Percentiles rank a stretch among this genome's conserved stretches.
Evolutionary conservation across 2,888 invertebrate genomes (phyloP).

Genomic region (Lapara coniferarum): DNA sequence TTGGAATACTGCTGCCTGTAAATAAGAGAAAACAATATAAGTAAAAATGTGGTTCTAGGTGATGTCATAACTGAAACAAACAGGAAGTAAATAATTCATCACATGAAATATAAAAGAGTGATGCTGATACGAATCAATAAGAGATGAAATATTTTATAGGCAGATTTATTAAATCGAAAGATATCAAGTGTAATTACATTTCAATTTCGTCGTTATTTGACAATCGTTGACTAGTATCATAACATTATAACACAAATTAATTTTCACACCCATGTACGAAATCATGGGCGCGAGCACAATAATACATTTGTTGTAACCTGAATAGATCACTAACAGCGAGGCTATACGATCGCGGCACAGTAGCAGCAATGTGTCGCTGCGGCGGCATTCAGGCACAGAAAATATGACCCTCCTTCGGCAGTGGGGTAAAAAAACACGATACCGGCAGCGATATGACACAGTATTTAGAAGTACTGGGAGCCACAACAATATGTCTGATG

Average conservation of each 20-base stretch:
- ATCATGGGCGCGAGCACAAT: background rate
- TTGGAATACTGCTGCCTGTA: conserved; percentile 82
- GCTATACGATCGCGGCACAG: too few species aligned
- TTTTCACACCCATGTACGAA: background rate
- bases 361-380: too few species aligned
- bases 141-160: conserved; percentile 62
- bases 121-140: conserved; percentile 56
- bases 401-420: too few species aligned
- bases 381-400: too few species aligned
- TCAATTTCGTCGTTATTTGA: conserved; percentile 69
- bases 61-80: conserved; percentile 28
- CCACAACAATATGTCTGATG: too few species aligned
- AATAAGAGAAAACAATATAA: conserved; percentile 62
- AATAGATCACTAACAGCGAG: too few species aligned
- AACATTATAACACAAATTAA: conserved; percentile 35
- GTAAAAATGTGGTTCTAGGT: conserved; percentile 11
- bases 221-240: conserved; percentile 75
- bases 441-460: too few species aligned
- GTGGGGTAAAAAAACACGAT: too few species aligned
- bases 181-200: conserved; percentile 74
- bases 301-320: background rate
- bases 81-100: conserved; percentile 2
- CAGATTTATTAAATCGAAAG: conserved; percentile 80
- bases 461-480: too few species aligned
- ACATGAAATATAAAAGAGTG: conserved; percentile 28